Evolutionary conservation across 2,797 vertebrate genomes (phyloP), one percentile per base, ranked within the genome.

Genomic region (Tragelaphus eurycerus): DNA sequence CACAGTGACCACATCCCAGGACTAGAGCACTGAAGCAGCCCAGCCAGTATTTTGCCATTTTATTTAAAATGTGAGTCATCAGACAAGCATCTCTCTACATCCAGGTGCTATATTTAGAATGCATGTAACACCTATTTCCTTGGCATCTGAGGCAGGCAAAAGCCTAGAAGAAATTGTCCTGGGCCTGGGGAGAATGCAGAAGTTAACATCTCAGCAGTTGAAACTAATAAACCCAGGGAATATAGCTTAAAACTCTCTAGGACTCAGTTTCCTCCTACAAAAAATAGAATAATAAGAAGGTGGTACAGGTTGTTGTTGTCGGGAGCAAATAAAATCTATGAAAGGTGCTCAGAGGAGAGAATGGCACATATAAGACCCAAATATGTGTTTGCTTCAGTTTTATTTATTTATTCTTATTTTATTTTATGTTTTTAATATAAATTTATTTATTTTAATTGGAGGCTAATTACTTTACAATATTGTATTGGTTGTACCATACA

Each of bases 21-120:
- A 79, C 90, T 71, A n/a, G 86, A 89, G 84, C 91, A 95, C 90
- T 74, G 76, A 97, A 91, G 62, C 79, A 88, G 46, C 50, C 83
- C 87, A 95, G 96, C 97, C 97, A 96, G n/a, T 74, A n/a, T 94
- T 97, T 97, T 93, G 92, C 95, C 96, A 96, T 96, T 97, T 97
- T 94, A 95, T 97, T 97, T 98, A 81, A 97, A 97, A 96, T 95
- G 62, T 97, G 96, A 98, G 94, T 98, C 95, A 98, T 87, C 97
- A 96, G 23, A 96, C 79, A 87, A 46, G 43, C 62, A 55, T 55
- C n/a, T 8, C 48, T 85, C 34, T 86, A 79, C 67, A 62, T 48
- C 92, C 96, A 96, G 97, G 95, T 97, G 96, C 78, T 93, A 60
- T 46, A 25, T 89, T 95, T 83, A 60, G 71, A 97, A 92, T 67